phyloP scores from a whole-genome alignment of 2,888 invertebrate species.

The Candidula unifasciata region DNA sequence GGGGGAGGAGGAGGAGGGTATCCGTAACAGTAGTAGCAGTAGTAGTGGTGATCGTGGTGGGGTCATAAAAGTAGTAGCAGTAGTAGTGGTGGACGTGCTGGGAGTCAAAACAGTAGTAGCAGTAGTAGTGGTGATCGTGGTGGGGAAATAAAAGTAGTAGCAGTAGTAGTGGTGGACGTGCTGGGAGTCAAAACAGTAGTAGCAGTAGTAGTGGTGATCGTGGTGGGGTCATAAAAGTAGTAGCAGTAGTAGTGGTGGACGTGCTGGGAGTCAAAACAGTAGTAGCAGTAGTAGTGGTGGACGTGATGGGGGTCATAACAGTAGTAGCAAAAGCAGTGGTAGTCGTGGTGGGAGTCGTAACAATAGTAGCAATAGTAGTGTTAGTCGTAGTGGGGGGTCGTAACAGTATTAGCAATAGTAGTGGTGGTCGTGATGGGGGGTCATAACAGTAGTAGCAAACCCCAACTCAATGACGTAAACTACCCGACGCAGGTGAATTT shows the following conservation, averaged over 20 bases:
- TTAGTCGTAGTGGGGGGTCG: neutral
- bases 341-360: slow-evolving; percentile 5
- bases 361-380: neutral
- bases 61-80: neutral
- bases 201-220: neutral
- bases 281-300: slow-evolving; percentile 23
- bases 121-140: neutral
- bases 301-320: neutral
- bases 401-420: neutral
- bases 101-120: neutral
- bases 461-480: too few species aligned
- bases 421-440: neutral
- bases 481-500: too few species aligned
- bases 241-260: neutral
- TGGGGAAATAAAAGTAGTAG: neutral
- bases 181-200: neutral
- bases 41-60: neutral
- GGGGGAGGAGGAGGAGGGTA: neutral
- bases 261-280: neutral
- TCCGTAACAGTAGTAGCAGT: neutral
- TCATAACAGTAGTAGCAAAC: neutral
- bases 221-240: neutral
- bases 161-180: neutral
- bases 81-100: neutral
- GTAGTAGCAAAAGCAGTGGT: neutral